A percentile compares a stretch with the other conserved stretches of the same genome.
phyloP scores from a whole-genome alignment of 1,140 invertebrate genomes.

The Drosophila varians region DNA sequence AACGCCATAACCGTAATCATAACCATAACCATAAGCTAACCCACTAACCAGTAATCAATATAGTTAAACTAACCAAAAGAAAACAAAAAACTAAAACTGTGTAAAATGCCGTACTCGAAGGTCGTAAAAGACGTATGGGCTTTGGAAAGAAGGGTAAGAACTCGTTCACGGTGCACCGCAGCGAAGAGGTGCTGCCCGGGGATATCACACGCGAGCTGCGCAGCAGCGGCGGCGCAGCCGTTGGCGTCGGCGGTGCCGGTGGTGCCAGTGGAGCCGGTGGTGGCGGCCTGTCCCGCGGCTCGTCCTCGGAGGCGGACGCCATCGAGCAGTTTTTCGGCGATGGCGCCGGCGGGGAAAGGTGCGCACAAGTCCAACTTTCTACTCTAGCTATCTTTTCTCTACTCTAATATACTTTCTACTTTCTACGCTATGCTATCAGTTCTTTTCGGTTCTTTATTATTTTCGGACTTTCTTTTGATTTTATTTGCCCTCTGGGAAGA shows the following conservation, averaged over 20 bases:
- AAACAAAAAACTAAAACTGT: slow-evolving; percentile 48
- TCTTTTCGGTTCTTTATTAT: slow-evolving; percentile 51
- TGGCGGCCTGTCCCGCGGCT: slow-evolving; percentile 90
- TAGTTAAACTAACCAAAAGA: slow-evolving; percentile 34
- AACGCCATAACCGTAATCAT: slow-evolving; percentile 3
- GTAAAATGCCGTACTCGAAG: slow-evolving; percentile 85
- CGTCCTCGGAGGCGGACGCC: slow-evolving; percentile 95
- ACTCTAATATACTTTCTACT: slow-evolving; percentile 47
- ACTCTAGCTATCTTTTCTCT: slow-evolving; percentile 50
- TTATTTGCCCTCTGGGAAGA: slow-evolving; percentile 43
- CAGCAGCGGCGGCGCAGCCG: slow-evolving; percentile 43
- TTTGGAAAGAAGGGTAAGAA: slow-evolving; percentile 97
- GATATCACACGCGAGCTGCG: slow-evolving; percentile 85
- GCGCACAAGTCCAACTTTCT: slow-evolving; percentile 83
- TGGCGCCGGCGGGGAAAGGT: slow-evolving; percentile 88
- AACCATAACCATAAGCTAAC: slow-evolving; percentile 1
- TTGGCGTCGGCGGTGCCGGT: slow-evolving; percentile 31
- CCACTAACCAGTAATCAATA: slow-evolving; percentile 11
- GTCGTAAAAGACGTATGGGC: slow-evolving; percentile 96
- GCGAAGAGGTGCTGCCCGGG: slow-evolving; percentile 95
- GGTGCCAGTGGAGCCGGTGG: slow-evolving; percentile 46
- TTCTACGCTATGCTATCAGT: slow-evolving; percentile 58
- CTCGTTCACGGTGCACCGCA: slow-evolving; percentile 97
- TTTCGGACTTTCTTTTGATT: slow-evolving; percentile 56
- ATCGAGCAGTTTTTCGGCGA: slow-evolving; percentile 91